These are phyloP conservation scores for Betta splendens DNA, from an alignment of 2,797 vertebrate genomes.

Conservation along the genomic window DNA sequence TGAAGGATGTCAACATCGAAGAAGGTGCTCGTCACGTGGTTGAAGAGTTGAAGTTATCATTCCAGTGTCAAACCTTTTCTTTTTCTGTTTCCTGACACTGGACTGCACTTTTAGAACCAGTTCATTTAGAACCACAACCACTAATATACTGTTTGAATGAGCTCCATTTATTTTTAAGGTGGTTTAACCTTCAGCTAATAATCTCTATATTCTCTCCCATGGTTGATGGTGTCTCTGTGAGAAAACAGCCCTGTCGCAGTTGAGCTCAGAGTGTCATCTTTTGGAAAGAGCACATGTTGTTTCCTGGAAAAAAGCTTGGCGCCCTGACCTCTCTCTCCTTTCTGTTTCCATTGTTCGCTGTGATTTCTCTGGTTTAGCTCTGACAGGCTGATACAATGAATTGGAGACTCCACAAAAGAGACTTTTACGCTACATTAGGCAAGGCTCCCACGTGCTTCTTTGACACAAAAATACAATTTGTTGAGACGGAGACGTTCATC, in stretches of 20 bases:
- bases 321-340: conserved; percentile 57
- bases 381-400: conserved; percentile 79
- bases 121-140: no score
- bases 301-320: conserved; percentile 52
- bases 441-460: conserved; percentile 69
- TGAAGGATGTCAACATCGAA: no score
- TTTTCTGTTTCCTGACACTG: no score
- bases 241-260: conserved; percentile 34
- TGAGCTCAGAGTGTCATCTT: conserved; percentile 49
- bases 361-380: conserved; percentile 73
- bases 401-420: conserved; percentile 75
- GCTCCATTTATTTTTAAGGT: conserved; percentile 5
- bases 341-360: conserved; percentile 64
- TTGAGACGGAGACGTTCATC: conserved; percentile 62
- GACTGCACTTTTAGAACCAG: no score
- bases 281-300: conserved; percentile 53
- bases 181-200: conserved; percentile 34
- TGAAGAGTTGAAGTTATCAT: no score
- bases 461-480: conserved; percentile 80
- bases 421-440: conserved; percentile 82
- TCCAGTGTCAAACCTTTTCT: no score
- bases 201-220: background rate
- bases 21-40: no score
- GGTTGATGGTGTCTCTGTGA: conserved; percentile 23
- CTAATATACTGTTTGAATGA: background rate